phyloP scores from a whole-genome alignment of 2,797 vertebrate species.

The Microctenopoma steveboyesi region DNA sequence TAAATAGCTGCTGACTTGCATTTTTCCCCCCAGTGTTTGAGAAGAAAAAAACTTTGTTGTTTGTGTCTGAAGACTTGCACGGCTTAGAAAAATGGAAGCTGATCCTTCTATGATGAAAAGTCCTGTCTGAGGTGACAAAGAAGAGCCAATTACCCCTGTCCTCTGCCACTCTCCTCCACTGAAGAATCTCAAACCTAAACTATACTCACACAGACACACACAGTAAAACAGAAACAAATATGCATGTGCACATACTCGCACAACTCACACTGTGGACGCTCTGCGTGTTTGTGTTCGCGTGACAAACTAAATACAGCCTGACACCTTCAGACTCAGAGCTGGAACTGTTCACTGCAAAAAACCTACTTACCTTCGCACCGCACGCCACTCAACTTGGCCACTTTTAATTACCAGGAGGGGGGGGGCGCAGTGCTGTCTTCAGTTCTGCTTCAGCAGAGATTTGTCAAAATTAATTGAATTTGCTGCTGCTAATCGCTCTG shows the following conservation, averaged over 20 bases:
- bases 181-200: slow-evolving; percentile 14
- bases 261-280: slow-evolving; percentile 25
- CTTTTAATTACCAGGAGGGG: slow-evolving; percentile 85
- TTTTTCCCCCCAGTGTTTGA: slow-evolving; percentile 61
- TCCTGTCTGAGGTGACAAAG: slow-evolving; percentile 77
- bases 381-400: slow-evolving; percentile 76
- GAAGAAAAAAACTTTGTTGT: slow-evolving; percentile 69
- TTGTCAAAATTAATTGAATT: slow-evolving; percentile 88
- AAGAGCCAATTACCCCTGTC: slow-evolving; percentile 78
- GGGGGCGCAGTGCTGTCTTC: slow-evolving; percentile 63
- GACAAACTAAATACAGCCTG: slow-evolving; percentile 72
- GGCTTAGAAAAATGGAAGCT: slow-evolving; percentile 74
- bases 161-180: slow-evolving; percentile 50
- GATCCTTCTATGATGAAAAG: slow-evolving; percentile 75
- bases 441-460: slow-evolving; percentile 85
- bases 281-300: slow-evolving; percentile 56
- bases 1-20: slow-evolving; percentile 83
- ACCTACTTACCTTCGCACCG: slow-evolving; percentile 68
- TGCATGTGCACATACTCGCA: not conserved
- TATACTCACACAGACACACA: slow-evolving; percentile 14
- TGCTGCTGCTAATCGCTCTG: slow-evolving; percentile 80
- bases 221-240: slow-evolving; percentile 16
- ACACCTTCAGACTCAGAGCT: slow-evolving; percentile 73
- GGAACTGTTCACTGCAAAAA: slow-evolving; percentile 69
- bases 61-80: slow-evolving; percentile 67